Base-by-base conservation (phyloP, 2,113 vertebrate genomes). In the Hemicordylus capensis region DNA sequence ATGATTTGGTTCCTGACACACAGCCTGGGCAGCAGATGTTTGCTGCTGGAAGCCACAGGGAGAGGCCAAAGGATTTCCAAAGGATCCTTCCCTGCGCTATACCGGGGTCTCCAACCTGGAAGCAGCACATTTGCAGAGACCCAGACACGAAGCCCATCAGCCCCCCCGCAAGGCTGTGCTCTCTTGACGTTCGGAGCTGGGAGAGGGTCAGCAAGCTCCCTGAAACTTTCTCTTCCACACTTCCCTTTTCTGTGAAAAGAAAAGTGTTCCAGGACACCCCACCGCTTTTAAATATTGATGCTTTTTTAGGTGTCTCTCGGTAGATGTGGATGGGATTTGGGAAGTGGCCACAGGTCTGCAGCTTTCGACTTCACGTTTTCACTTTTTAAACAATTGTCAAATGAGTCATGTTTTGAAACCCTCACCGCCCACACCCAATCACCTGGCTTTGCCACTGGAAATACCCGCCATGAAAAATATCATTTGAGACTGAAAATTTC, bases 301-400 rank as follows among this genome's bases (percentile, higher is more conserved):
- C 91, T 86, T 87, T 86, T 89, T 89, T 39, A 88, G 91, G 92
- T 89, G 89, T 86, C 37, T 39, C 88, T 89, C 78, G 86, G 89
- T 89, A 42, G 86, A 48, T 86, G 81, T 1, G 85, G 88, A 84
- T 85, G 93, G 95, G 94, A 95, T 97, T 96, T 80, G 94, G 95
- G 96, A 97, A 97, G 96, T 95, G 89, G 80, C 20, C 1, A 0
- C 81, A 90, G 51, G 64, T 91, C 91, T 67, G 79, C 75, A 76
- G 88, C 66, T 85, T 89, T 90, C 93, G 0, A 96, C 95, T 97
- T 96, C 95, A 0, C 10, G 2, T 96, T 97, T 97, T 97, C 95
- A 15, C 95, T 96, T 96, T 96, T 96, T 93, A 72, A 90, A 89
- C 88, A 7, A 87, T 91, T 85, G 88, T 94, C 93, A 7, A 87